phyloP scores from a whole-genome alignment of 2,113 vertebrate genomes.

The Pedionomus torquatus region DNA sequence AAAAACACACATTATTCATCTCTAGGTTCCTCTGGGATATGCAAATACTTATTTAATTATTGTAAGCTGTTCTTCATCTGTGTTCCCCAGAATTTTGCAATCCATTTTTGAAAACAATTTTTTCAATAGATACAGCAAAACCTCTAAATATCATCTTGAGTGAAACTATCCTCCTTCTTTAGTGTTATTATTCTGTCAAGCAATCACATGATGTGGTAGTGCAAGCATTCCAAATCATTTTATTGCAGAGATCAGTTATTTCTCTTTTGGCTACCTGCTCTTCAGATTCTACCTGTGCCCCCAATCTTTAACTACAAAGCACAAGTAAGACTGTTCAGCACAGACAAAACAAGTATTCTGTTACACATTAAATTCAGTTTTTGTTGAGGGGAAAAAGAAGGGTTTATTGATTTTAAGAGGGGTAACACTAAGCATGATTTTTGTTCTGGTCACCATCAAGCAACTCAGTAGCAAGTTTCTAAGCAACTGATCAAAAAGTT shows the following conservation, averaged over 20 bases:
- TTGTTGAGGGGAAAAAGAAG: not conserved
- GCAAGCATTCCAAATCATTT: not conserved
- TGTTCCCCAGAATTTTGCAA: not conserved
- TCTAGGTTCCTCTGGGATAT: not conserved
- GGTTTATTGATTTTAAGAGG: not conserved
- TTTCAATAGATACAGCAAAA: not conserved
- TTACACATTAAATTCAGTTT: not conserved
- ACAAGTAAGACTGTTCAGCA: not conserved
- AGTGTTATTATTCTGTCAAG: not conserved
- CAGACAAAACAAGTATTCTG: not conserved
- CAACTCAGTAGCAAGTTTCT: not conserved
- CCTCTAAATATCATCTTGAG: not conserved
- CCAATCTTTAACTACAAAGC: not conserved
- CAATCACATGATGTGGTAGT: not conserved
- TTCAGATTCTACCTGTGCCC: not conserved
- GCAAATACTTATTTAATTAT: not conserved
- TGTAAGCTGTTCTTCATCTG: not conserved
- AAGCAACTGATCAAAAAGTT: not conserved
- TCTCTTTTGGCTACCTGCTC: not conserved
- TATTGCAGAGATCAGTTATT: not conserved
- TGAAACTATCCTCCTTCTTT: not conserved
- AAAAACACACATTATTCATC: not conserved
- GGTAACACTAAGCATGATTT: not conserved
- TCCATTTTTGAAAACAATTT: not conserved
- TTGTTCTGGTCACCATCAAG: not conserved